A percentile compares a stretch with the other conserved stretches of the same genome.
phyloP scores from a whole-genome alignment of 2,888 invertebrate genomes.

The Lepidocyrtoides sp. region DNA sequence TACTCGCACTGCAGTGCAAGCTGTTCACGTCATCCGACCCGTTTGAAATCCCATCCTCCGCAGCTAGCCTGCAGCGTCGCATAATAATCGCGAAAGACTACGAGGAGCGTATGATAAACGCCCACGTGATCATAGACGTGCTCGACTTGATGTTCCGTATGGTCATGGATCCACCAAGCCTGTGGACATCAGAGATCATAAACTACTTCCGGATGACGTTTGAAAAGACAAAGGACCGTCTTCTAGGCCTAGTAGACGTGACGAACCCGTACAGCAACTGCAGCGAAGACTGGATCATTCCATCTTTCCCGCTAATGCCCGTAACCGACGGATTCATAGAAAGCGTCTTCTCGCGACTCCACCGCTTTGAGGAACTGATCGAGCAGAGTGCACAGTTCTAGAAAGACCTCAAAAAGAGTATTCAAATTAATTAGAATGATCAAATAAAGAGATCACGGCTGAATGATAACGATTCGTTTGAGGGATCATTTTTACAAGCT shows the following conservation, averaged over 20 bases:
- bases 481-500: background rate
- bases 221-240: constrained; percentile 1
- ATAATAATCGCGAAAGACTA: background rate
- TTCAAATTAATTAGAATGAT: background rate
- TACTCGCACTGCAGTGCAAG: constrained; percentile 23
- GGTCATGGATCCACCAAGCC: constrained; percentile 61
- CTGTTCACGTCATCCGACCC: background rate
- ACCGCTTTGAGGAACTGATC: constrained; percentile 63
- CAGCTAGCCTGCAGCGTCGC: background rate
- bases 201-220: constrained; percentile 64
- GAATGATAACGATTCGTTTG: background rate
- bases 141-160: constrained; percentile 57
- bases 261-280: background rate
- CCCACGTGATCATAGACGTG: constrained; percentile 33
- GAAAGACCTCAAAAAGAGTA: background rate
- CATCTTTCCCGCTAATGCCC: constrained; percentile 19
- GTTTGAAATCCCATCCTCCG: constrained; percentile 20
- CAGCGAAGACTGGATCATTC: constrained; percentile 31
- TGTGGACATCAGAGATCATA: constrained; percentile 59
- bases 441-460: background rate
- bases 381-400: background rate
- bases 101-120: constrained; percentile 2
- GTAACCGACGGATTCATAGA: constrained; percentile 54
- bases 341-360: background rate
- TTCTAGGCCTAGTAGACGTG: background rate